Base-by-base conservation (phyloP, 2,888 invertebrate species). In the Euzetes globulus region DNA sequence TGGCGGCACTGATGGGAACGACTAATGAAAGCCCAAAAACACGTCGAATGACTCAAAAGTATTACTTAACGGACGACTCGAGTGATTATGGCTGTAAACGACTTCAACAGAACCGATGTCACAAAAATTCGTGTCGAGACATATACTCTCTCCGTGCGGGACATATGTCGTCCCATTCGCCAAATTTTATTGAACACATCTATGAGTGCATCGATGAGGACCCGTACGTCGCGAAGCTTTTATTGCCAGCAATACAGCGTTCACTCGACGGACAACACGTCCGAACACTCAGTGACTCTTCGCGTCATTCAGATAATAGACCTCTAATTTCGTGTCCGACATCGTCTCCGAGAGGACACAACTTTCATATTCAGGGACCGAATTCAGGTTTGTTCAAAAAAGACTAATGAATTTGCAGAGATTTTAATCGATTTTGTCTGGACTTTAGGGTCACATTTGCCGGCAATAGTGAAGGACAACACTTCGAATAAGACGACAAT, bases 121-220 rank as follows among this genome's bases (percentile, higher is more conserved):
- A 41, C 11, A 70, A 70, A 45, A 19, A 70, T 7, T 47, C 70
- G 25, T 70, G 70, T 41, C 70, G 70, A 11, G 70, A 70, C 45
- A 19, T 70, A 17, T 70, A 70, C 45, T 19, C 45, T 9, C 22
- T 70, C 4, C 70, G 45, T n/a, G 1, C 45, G 7, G 11, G 22
- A 15, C 19, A 19, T 6, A 5, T 70, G 70, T 22, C 70, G 15
- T 47, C 70, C n/a, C 70, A 70, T 70, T 47, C 70, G 13, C 70
- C 70, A 7, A 70, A 45, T 45, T 70, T 77, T 90, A 90, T 80
- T 25, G 80, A 79, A 55, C 91, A 91, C 0, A 90, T 91, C 1
- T 91, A 91, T 82, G 91, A 91, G 81, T 90, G 90, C 80, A 90
- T 91, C 74, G 90, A 90, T 79, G 79, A 78, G 45, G 73, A 76